These are phyloP conservation scores for Holothuria scabra DNA, from an alignment of 53 echinoderm and acorn worm species.

Conservation along the genomic window DNA sequence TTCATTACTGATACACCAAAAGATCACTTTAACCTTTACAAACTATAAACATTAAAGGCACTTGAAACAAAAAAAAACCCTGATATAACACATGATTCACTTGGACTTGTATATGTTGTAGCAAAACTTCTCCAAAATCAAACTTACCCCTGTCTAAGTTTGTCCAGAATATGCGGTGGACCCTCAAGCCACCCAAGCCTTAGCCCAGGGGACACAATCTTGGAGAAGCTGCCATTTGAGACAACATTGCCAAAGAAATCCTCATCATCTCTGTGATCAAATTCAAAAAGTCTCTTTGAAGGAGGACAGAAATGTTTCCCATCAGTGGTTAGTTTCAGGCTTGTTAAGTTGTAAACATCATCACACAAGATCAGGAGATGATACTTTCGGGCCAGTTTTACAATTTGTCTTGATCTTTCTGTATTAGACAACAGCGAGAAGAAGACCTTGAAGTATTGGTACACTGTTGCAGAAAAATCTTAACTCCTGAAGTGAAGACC, in stretches of 20 bases:
- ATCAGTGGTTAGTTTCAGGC: slow-evolving; percentile 49
- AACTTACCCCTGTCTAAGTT: slow-evolving; percentile 52
- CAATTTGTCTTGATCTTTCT: slow-evolving; percentile 64
- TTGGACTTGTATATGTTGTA: too few species aligned
- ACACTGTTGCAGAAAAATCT: too few species aligned
- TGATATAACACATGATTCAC: too few species aligned
- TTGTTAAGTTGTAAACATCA: slow-evolving; percentile 82
- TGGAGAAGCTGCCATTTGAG: slow-evolving; percentile 82
- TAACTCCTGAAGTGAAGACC: too few species aligned
- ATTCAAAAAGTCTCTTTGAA: slow-evolving; percentile 68
- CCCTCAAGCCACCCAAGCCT: slow-evolving; percentile 84
- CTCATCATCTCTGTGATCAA: slow-evolving; percentile 69
- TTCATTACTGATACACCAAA: too few species aligned
- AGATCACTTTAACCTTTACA: too few species aligned
- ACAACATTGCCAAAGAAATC: slow-evolving; percentile 83
- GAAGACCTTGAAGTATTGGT: background rate
- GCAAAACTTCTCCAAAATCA: background rate
- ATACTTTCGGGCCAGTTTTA: slow-evolving; percentile 77
- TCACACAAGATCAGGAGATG: slow-evolving; percentile 73
- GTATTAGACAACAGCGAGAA: background rate
- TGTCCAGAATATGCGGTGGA: slow-evolving; percentile 51
- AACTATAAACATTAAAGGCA: too few species aligned
- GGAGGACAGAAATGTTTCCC: slow-evolving; percentile 32
- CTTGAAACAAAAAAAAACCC: too few species aligned
- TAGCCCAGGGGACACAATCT: slow-evolving; percentile 79